Percentiles rank a stretch among this genome's conserved stretches.
Evolutionary conservation across 2,113 vertebrate species (phyloP).

Genomic region (Tauraco erythrolophus): DNA sequence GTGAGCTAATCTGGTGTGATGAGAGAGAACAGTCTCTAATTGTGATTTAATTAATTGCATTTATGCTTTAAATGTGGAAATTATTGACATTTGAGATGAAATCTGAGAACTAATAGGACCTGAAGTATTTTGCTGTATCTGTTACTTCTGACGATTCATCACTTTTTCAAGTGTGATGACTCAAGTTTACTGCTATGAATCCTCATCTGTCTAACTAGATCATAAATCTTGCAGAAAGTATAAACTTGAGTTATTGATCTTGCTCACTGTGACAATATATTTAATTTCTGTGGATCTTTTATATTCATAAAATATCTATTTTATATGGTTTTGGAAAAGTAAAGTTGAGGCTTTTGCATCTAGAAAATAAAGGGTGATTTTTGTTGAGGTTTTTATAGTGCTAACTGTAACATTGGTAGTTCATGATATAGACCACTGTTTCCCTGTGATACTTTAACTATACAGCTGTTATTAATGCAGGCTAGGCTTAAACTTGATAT

Average conservation of each 20-base stretch:
- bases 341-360: background rate
- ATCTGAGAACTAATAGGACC: constrained; percentile 1
- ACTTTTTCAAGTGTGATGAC: background rate
- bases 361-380: background rate
- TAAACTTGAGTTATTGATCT: background rate
- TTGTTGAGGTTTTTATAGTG: background rate
- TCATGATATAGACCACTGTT: background rate
- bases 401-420: background rate
- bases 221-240: background rate
- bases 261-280: background rate
- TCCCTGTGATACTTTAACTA: background rate
- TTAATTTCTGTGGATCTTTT: background rate
- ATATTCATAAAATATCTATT: background rate
- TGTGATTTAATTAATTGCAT: constrained; percentile 19
- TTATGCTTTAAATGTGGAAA: background rate
- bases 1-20: background rate
- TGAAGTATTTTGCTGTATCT: background rate
- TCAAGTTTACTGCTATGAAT: background rate
- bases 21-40: constrained; percentile 7
- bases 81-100: constrained; percentile 20
- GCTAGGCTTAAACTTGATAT: background rate
- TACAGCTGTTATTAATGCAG: background rate
- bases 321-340: background rate
- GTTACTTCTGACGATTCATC: constrained; percentile 6
- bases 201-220: background rate